A percentile compares a stretch with the other conserved stretches of the same genome.
Conservation (phyloP, 64 coral and sea anemone species). For the Cladopsammia gracilis region DNA sequence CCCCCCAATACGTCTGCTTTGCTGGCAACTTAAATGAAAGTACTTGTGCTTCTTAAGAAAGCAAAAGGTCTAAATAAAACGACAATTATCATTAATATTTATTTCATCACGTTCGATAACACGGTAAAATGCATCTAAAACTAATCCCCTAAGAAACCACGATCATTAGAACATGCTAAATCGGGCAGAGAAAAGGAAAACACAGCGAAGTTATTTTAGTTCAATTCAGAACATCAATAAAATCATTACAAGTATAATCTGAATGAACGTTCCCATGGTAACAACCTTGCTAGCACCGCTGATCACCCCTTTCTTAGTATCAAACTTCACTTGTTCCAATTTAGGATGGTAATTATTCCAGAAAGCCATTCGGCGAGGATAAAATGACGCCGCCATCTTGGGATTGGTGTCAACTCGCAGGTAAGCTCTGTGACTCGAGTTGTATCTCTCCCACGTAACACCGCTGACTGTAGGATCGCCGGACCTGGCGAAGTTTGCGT, state of each 20-base stretch:
- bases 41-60: no score
- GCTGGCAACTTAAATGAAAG: no score
- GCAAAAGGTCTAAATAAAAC: no score
- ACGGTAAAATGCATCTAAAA: no score
- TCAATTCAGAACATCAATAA: neutral
- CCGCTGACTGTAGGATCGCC: neutral
- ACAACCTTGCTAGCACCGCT: neutral
- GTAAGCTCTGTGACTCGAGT: conserved; percentile 1
- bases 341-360: conserved; percentile 18
- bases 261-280: neutral
- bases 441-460: neutral
- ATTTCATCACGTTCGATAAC: no score
- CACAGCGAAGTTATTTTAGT: neutral
- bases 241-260: neutral
- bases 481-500: conserved; percentile 13
- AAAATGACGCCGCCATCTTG: neutral
- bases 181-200: no score
- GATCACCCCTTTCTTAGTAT: neutral
- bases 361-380: conserved; percentile 27
- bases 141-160: no score
- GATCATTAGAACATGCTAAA: no score
- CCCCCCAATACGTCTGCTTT: no score
- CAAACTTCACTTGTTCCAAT: neutral
- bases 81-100: no score
- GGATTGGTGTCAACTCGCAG: neutral